Evolutionary conservation across 2,113 vertebrate species (phyloP).

Genomic region (Rhizomys pruinosus): DNA sequence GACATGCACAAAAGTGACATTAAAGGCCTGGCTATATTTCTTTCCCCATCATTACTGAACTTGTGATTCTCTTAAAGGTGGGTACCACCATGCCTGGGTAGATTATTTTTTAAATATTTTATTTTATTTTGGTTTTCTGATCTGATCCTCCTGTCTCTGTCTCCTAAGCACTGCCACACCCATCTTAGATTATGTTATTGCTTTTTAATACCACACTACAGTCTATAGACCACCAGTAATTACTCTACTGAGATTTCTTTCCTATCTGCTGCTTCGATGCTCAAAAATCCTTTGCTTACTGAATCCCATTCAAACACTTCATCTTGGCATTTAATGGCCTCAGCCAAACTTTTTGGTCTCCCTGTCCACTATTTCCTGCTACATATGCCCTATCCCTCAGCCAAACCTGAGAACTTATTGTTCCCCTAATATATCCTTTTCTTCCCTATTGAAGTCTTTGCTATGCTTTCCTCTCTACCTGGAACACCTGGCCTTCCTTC

Average conservation of each 20-base stretch:
- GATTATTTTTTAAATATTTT: too few species aligned
- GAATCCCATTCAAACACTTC: conserved; percentile 7
- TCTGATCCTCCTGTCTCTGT: neutral
- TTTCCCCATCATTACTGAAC: too few species aligned
- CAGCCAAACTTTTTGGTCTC: neutral
- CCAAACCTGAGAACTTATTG: neutral
- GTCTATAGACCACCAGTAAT: neutral
- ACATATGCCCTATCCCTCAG: neutral
- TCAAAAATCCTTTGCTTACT: neutral
- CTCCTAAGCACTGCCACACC: neutral
- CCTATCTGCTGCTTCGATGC: neutral
- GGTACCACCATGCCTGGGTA: too few species aligned
- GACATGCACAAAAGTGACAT: too few species aligned
- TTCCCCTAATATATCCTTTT: neutral
- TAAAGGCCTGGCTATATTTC: too few species aligned
- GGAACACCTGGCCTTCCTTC: neutral
- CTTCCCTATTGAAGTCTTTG: neutral
- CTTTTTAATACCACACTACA: neutral
- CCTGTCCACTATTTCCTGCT: conserved; percentile 30
- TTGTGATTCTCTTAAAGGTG: too few species aligned
- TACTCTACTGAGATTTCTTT: conserved; percentile 4
- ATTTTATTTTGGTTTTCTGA: neutral
- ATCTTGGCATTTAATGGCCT: neutral
- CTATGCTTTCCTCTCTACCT: neutral
- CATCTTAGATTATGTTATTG: conserved; percentile 11